Percentiles rank a stretch among this genome's conserved stretches.
Evolutionary conservation across 2,888 invertebrate genomes (phyloP).

Genomic region (Eutolmus rufibarbis): DNA sequence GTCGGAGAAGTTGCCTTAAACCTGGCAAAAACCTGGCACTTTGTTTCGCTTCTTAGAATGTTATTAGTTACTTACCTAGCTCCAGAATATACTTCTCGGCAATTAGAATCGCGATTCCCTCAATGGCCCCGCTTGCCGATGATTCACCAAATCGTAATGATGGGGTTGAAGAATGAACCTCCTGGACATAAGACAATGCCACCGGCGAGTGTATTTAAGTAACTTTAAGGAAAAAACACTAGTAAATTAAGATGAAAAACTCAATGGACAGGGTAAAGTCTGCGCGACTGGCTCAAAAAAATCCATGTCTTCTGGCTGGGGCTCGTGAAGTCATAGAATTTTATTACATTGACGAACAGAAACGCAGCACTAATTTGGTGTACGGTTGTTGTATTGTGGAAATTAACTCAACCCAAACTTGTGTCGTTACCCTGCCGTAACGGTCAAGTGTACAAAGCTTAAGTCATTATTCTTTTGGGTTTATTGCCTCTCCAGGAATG

Average conservation of each 20-base stretch:
- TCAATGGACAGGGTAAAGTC: neutral
- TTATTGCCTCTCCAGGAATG: conserved; percentile 11
- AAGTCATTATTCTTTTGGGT: conserved; percentile 10
- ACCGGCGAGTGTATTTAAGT: neutral
- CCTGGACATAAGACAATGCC: neutral
- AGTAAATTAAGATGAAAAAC: neutral
- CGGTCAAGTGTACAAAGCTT: conserved; percentile 15
- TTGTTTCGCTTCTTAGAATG: neutral
- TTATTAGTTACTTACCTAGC: neutral
- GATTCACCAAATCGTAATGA: neutral
- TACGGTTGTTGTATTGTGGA: neutral
- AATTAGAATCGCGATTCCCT: neutral
- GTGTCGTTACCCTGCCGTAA: conserved; percentile 22
- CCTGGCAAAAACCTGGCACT: neutral
- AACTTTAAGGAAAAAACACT: neutral
- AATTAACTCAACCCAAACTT: conserved; percentile 16
- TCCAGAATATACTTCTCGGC: neutral
- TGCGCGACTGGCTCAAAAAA: neutral
- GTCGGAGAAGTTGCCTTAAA: neutral
- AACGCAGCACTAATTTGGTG: neutral
- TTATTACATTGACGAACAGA: neutral
- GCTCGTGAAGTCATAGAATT: neutral
- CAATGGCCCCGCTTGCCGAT: too few relatives aligned
- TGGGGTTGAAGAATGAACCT: neutral
- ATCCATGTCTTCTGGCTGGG: neutral